Conservation (phyloP, 1,140 invertebrate genomes). For the Scaptomyza graminum region DNA sequence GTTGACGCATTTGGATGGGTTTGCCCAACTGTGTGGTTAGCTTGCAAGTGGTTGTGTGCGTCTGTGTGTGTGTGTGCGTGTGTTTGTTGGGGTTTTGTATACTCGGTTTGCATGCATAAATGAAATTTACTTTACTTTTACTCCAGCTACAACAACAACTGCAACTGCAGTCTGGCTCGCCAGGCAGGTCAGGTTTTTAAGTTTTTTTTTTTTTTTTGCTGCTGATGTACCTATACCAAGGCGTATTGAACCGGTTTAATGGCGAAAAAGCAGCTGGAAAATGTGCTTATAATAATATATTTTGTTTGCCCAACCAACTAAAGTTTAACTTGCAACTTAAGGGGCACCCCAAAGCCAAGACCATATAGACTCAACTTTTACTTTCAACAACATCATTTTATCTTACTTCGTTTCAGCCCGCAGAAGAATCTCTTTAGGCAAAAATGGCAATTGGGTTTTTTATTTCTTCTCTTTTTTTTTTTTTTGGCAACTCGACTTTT, state of each 20-base stretch:
- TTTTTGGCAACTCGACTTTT: slow-evolving; percentile 64
- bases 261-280: slow-evolving; percentile 58
- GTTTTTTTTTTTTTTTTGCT: no score
- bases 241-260: slow-evolving; percentile 55
- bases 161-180: slow-evolving; percentile 18
- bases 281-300: slow-evolving; percentile 70
- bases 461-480: slow-evolving; percentile 25
- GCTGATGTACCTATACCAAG: not conserved
- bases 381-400: slow-evolving; percentile 42
- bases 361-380: slow-evolving; percentile 53
- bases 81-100: not conserved
- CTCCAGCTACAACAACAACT: slow-evolving; percentile 25
- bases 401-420: not conserved
- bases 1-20: slow-evolving; percentile 16
- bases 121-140: slow-evolving; percentile 66
- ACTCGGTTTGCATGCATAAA: slow-evolving; percentile 33
- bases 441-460: slow-evolving; percentile 10
- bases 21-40: not conserved
- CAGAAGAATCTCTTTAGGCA: slow-evolving; percentile 32
- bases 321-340: slow-evolving; percentile 61
- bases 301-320: slow-evolving; percentile 33
- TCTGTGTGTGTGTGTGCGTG: slow-evolving; percentile 3
- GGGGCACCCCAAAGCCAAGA: not conserved
- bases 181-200: not conserved
- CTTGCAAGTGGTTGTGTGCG: not conserved